phyloP scores from a whole-genome alignment of 30 jellyfish, hydroid and myxozoan species.

The Aurelia aurita region DNA sequence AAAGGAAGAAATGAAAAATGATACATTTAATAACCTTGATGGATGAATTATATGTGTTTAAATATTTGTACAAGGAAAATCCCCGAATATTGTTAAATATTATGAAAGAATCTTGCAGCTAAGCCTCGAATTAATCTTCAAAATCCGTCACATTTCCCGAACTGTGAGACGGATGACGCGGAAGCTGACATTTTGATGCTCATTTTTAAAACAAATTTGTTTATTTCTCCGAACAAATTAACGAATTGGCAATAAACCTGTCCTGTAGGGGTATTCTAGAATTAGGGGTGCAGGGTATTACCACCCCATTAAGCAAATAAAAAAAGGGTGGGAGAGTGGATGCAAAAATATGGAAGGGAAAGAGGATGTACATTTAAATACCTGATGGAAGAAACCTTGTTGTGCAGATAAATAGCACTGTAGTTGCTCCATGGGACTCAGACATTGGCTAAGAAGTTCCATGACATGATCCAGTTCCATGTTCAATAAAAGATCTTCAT shows the following conservation, averaged over 20 bases:
- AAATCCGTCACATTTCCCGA: conserved; percentile 61
- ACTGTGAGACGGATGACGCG: conserved; percentile 51
- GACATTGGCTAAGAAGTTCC: conserved; percentile 75
- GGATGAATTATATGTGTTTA: not conserved
- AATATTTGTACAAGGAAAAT: conserved; percentile 51
- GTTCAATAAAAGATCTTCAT: conserved; percentile 58
- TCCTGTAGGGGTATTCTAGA: no score
- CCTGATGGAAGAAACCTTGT: conserved; percentile 69
- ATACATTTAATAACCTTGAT: not conserved
- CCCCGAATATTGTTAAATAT: conserved; percentile 30
- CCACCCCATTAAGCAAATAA: no score
- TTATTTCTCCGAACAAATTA: no score
- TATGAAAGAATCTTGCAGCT: conserved; percentile 1
- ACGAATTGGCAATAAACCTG: no score
- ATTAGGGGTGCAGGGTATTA: no score
- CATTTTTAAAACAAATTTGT: no score
- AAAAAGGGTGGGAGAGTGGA: not conserved
- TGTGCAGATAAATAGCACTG: conserved; percentile 70
- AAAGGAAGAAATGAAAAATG: not conserved
- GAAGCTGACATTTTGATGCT: conserved; percentile 6
- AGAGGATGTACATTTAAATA: not conserved
- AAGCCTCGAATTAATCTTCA: conserved; percentile 26
- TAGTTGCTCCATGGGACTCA: conserved; percentile 76
- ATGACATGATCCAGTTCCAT: conserved; percentile 68
- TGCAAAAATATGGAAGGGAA: not conserved